Evolutionary conservation across 2,797 vertebrate species (phyloP).

Genomic region (Coreius guichenoti): DNA sequence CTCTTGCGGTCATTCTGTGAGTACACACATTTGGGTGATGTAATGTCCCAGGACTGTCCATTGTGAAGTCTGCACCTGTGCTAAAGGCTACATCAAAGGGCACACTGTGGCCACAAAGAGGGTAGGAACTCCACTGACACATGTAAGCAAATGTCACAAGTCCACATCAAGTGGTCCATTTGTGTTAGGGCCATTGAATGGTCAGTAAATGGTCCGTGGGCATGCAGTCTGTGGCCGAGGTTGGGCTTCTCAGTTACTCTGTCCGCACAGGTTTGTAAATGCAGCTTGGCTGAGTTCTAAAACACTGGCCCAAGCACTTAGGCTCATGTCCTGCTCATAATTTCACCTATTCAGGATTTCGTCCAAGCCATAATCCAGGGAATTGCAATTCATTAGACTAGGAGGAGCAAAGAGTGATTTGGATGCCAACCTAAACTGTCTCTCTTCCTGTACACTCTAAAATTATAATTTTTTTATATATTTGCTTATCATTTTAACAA

Average conservation of each 20-base stretch:
- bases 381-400: slow-evolving; percentile 80
- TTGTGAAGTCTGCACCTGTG: slow-evolving; percentile 29
- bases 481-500: not conserved
- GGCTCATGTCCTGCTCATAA: slow-evolving; percentile 76
- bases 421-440: not conserved
- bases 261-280: not conserved
- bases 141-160: not conserved
- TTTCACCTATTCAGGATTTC: slow-evolving; percentile 82
- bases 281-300: not conserved
- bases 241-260: not conserved
- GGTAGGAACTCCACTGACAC: slow-evolving; percentile 18
- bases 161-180: slow-evolving; percentile 45
- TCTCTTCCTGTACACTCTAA: not conserved
- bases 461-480: not conserved
- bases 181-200: slow-evolving; percentile 56
- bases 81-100: not conserved
- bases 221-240: not conserved
- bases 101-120: not conserved
- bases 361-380: slow-evolving; percentile 84
- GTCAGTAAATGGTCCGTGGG: not conserved
- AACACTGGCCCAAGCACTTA: not conserved
- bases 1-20: not conserved
- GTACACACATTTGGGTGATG: not conserved
- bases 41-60: not conserved
- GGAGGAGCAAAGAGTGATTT: slow-evolving; percentile 74